phyloP scores from a whole-genome alignment of 2,888 invertebrate species.

The Zele albiditarsus region DNA sequence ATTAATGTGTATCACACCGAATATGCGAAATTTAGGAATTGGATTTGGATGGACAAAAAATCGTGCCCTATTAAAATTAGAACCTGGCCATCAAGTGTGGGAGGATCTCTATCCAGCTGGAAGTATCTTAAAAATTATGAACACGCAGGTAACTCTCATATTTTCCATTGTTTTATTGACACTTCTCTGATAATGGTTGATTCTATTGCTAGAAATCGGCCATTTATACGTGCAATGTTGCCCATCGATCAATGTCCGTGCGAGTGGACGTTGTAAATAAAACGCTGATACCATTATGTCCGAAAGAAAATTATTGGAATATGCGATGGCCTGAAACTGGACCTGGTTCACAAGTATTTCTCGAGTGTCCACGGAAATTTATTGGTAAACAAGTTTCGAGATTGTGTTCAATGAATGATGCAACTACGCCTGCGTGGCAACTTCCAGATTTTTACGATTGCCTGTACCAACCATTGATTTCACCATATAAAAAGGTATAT shows the following conservation, averaged over 20 bases:
- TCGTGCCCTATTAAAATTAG: slow-evolving; percentile 81
- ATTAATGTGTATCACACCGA: slow-evolving; percentile 82
- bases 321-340: slow-evolving; percentile 81
- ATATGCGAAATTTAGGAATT: slow-evolving; percentile 73
- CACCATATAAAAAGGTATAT: slow-evolving; percentile 79
- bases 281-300: slow-evolving; percentile 77
- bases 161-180: not conserved
- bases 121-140: slow-evolving; percentile 85
- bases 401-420: slow-evolving; percentile 77
- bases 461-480: slow-evolving; percentile 78
- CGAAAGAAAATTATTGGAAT: slow-evolving; percentile 76
- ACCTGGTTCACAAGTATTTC: slow-evolving; percentile 81
- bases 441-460: slow-evolving; percentile 85
- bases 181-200: not conserved
- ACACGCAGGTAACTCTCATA: slow-evolving; percentile 78
- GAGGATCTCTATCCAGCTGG: slow-evolving; percentile 90
- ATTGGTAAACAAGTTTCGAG: slow-evolving; percentile 68
- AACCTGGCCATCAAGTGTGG: slow-evolving; percentile 86
- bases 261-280: slow-evolving; percentile 80
- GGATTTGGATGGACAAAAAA: slow-evolving; percentile 91
- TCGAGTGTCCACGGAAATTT: slow-evolving; percentile 76
- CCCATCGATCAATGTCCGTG: slow-evolving; percentile 77
- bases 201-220: slow-evolving; percentile 79
- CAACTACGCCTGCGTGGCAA: slow-evolving; percentile 82
- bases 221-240: slow-evolving; percentile 84